These are phyloP conservation scores for Catharus bicknelli DNA, from an alignment of 2,113 vertebrate genomes.

Conservation along the genomic window DNA sequence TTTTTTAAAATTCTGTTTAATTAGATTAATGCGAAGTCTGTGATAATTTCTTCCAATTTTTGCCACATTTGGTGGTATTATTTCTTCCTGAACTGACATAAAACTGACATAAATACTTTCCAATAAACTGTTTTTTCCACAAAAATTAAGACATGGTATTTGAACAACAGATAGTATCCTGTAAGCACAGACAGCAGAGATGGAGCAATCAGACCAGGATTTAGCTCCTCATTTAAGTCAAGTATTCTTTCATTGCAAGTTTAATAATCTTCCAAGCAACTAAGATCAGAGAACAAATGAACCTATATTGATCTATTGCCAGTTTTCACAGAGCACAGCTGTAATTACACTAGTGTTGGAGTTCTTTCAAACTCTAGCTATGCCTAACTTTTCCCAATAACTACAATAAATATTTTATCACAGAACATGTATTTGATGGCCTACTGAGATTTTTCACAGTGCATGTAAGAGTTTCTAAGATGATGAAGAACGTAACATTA, in stretches of 20 bases:
- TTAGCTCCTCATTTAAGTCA: slow-evolving; percentile 80
- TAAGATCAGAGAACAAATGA: slow-evolving; percentile 81
- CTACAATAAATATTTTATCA: slow-evolving; percentile 98
- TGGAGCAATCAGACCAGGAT: slow-evolving; percentile 61
- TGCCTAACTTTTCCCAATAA: slow-evolving; percentile 88
- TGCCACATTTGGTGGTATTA: neutral
- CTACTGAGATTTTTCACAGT: slow-evolving; percentile 90
- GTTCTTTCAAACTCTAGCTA: slow-evolving; percentile 89
- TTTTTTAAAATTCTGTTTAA: neutral
- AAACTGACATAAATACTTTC: neutral
- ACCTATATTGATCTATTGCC: slow-evolving; percentile 79
- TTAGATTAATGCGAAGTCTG: neutral
- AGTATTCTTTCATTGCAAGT: slow-evolving; percentile 73
- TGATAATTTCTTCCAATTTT: neutral
- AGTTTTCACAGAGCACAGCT: slow-evolving; percentile 76
- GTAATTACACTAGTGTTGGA: slow-evolving; percentile 89
- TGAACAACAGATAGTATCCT: slow-evolving; percentile 34
- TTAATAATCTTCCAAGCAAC: slow-evolving; percentile 74
- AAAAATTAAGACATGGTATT: slow-evolving; percentile 57
- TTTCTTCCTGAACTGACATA: slow-evolving; percentile 1
- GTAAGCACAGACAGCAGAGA: slow-evolving; percentile 26
- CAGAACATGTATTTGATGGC: slow-evolving; percentile 91
- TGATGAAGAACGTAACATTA: slow-evolving; percentile 85
- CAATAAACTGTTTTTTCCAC: slow-evolving; percentile 18
- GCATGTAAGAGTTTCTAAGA: slow-evolving; percentile 87